Evolutionary conservation across 2,113 vertebrate species (phyloP).

Genomic region (Prolemur simus): DNA sequence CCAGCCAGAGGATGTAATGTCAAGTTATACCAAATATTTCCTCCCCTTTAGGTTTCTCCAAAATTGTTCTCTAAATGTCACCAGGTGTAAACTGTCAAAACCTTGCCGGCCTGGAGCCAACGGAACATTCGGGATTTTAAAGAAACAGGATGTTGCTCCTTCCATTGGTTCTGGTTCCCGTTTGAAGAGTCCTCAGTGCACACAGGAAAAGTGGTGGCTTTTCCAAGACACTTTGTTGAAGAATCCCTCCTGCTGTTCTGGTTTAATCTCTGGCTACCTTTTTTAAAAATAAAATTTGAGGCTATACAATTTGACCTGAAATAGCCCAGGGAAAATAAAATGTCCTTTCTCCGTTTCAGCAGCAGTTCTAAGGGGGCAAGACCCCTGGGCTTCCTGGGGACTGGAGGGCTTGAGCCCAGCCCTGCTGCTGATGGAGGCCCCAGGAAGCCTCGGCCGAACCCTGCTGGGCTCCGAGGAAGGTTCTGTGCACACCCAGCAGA

Average conservation of each 20-base stretch:
- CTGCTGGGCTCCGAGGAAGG: background rate
- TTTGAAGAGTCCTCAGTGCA: background rate
- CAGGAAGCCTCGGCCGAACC: background rate
- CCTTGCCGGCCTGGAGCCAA: background rate
- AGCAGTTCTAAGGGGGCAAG: no score
- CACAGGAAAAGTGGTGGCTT: background rate
- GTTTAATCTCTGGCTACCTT: background rate
- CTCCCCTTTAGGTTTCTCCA: background rate
- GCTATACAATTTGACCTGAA: background rate
- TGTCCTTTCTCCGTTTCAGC: background rate
- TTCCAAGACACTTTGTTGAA: background rate
- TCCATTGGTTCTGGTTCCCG: background rate
- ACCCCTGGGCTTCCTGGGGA: background rate
- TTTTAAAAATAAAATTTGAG: background rate
- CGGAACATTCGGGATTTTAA: background rate
- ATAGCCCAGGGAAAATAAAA: background rate
- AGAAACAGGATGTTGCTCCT: background rate
- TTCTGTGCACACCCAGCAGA: background rate
- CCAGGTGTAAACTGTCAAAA: slow-evolving; percentile 24
- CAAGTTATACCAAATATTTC: background rate
- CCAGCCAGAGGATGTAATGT: background rate
- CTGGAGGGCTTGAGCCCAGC: background rate
- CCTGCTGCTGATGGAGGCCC: no score
- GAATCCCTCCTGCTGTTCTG: background rate
- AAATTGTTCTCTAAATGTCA: slow-evolving; percentile 16